Percentiles rank a stretch among this genome's conserved stretches.
phyloP scores from a whole-genome alignment of 1,140 invertebrate genomes.

The Eumeta japonica region DNA sequence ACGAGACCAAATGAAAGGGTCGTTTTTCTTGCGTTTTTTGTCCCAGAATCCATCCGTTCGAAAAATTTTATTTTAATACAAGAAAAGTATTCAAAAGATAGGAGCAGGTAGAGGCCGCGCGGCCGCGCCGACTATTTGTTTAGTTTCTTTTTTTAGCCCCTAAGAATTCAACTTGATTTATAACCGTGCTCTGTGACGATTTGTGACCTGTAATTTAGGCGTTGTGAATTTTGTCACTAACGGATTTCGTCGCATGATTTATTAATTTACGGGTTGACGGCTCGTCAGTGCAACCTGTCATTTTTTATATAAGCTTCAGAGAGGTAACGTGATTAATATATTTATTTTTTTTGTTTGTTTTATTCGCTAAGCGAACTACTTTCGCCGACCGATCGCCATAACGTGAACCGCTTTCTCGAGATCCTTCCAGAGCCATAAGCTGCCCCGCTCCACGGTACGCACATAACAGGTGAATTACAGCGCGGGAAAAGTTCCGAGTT shows the following conservation, averaged over 20 bases:
- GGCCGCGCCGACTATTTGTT: slow-evolving; percentile 43
- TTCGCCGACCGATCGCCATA: too few species aligned
- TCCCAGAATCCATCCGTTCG: slow-evolving; percentile 39
- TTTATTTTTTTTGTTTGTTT: neutral
- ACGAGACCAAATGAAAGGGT: slow-evolving; percentile 25
- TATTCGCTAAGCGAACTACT: neutral
- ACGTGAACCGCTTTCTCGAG: too few species aligned
- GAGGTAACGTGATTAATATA: too few species aligned
- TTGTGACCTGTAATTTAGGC: slow-evolving; percentile 49
- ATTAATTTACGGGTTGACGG: slow-evolving; percentile 44
- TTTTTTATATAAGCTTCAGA: too few species aligned
- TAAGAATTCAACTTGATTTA: slow-evolving; percentile 51
- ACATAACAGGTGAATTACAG: too few species aligned
- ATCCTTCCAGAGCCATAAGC: too few species aligned
- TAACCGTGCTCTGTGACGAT: slow-evolving; percentile 42
- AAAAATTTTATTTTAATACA: slow-evolving; percentile 55
- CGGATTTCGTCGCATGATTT: slow-evolving; percentile 34
- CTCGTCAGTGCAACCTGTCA: too few species aligned
- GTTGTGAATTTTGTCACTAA: slow-evolving; percentile 53
- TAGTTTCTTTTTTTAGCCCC: slow-evolving; percentile 40
- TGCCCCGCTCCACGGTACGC: too few species aligned
- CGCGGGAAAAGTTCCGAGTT: too few species aligned
- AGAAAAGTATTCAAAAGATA: slow-evolving; percentile 52
- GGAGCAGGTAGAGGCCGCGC: slow-evolving; percentile 40
- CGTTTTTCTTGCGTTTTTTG: slow-evolving; percentile 54